Evolutionary conservation across 2,888 invertebrate genomes (phyloP), one percentile per base, ranked within the genome.

Genomic region (Eilema caniola): DNA sequence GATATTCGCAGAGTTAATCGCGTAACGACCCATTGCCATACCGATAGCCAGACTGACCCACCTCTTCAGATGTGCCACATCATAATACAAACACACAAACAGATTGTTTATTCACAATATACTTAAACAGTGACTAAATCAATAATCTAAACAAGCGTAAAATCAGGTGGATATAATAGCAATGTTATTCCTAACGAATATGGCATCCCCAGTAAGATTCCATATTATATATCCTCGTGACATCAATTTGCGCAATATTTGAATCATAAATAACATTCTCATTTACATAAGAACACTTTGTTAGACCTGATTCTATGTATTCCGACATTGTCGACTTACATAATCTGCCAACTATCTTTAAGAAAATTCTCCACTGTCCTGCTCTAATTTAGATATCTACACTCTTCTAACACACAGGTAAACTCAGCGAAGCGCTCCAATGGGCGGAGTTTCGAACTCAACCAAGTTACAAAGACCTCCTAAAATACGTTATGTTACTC

Each of bases 231-330:
- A 86, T 91, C 88, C 85, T 76, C 77, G 84, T 86, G 89, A 89
- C 90, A 90, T 89, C 89, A 91, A 93, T 94, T 93, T 91, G 89
- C 85, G 71, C 74, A 85, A 79, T 85, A 85, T 81, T 81, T 83
- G 84, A 86, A 87, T 89, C 88, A 89, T 94, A 94, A 94, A 94
- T 94, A 95, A 91, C 90, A 81, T 76, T 86, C 91, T 91, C 88
- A 94, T 94, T 93, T 94, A 93, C 94, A 94, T 94, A 93, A 89
- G 86, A 86, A 88, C 88, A 90, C 90, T 90, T 91, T 92, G 92
- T 91, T 89, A 89, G 85, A 87, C 81, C 82, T 83, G 87, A 86
- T 84, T 88, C 88, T 93, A 93, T 93, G 87, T 93, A 92, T 89
- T 84, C 85, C 74, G 81, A 90, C 91, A 90, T 88, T 90, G 91